phyloP scores from a whole-genome alignment of 2,888 invertebrate genomes.

The Sesia bembeciformis region DNA sequence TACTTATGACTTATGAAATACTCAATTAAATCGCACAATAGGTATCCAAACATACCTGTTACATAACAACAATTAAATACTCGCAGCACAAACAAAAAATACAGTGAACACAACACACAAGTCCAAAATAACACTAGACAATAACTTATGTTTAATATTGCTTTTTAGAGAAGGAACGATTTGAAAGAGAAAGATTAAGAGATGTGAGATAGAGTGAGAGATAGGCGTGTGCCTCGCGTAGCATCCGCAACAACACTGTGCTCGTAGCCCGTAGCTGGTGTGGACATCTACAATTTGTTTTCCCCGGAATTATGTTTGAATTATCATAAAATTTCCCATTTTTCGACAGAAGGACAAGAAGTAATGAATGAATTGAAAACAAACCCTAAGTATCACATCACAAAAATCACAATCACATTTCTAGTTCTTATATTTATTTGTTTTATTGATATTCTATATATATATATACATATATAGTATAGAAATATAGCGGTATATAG shows the following conservation, averaged over 20 bases:
- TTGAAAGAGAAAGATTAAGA: constrained; percentile 11
- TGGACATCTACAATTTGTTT: not conserved
- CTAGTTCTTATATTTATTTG: too few species aligned
- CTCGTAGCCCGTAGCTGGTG: constrained; percentile 3
- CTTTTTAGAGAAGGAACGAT: constrained; percentile 4
- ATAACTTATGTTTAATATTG: constrained; percentile 1
- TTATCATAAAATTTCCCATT: too few species aligned
- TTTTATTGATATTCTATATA: too few species aligned
- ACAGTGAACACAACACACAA: not conserved
- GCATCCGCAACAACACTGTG: constrained; percentile 12
- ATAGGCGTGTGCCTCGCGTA: constrained; percentile 16
- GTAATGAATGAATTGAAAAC: too few species aligned
- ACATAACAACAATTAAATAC: constrained; percentile 14
- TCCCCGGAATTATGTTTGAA: too few species aligned
- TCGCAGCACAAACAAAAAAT: not conserved
- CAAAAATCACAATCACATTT: too few species aligned
- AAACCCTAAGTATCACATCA: too few species aligned
- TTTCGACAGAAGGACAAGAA: too few species aligned
- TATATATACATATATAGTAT: too few species aligned
- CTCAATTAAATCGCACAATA: not conserved
- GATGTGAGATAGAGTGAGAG: constrained; percentile 14
- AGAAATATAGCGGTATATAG: too few species aligned
- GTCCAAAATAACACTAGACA: not conserved
- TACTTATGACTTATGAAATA: not conserved
- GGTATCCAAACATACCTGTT: constrained; percentile 16